Evolutionary conservation across 1,140 invertebrate genomes (phyloP).

Genomic region (Ips typographus): DNA sequence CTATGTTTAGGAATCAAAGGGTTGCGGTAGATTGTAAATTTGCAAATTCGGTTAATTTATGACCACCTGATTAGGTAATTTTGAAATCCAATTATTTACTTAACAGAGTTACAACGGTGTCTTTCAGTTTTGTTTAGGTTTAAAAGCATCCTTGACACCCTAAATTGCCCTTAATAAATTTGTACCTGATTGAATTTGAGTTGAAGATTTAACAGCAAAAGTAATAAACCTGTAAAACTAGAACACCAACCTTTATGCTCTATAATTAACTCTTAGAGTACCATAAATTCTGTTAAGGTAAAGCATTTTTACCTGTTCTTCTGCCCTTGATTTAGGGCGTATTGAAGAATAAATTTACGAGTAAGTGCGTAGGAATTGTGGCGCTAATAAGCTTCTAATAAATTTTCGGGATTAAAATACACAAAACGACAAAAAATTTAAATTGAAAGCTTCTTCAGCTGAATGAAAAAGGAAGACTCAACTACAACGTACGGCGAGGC

Average conservation of each 20-base stretch:
- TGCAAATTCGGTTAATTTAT: too few species aligned
- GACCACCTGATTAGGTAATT: too few species aligned
- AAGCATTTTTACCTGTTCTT: conserved; percentile 21
- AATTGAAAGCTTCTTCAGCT: not conserved
- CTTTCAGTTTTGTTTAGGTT: too few species aligned
- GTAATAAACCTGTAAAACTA: not conserved
- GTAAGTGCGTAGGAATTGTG: not conserved
- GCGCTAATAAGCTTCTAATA: not conserved
- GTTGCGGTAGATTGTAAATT: too few species aligned
- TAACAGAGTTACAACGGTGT: too few species aligned
- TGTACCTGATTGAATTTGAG: not conserved
- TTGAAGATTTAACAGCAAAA: not conserved
- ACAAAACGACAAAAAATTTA: not conserved
- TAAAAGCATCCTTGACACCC: not conserved
- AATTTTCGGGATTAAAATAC: not conserved
- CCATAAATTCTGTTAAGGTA: conserved; percentile 4
- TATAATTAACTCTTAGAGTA: conserved; percentile 11
- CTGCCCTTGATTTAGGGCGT: not conserved
- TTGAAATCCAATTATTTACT: too few species aligned
- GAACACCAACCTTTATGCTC: conserved; percentile 2
- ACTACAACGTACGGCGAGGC: conserved; percentile 9
- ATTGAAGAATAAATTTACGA: not conserved
- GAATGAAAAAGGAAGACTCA: not conserved
- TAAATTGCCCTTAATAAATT: conserved; percentile 18
- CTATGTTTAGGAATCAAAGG: too few species aligned